A percentile compares a stretch with the other conserved stretches of the same genome.
phyloP scores from a whole-genome alignment of 2,797 vertebrate genomes.

The Peromyscus nudipes region DNA sequence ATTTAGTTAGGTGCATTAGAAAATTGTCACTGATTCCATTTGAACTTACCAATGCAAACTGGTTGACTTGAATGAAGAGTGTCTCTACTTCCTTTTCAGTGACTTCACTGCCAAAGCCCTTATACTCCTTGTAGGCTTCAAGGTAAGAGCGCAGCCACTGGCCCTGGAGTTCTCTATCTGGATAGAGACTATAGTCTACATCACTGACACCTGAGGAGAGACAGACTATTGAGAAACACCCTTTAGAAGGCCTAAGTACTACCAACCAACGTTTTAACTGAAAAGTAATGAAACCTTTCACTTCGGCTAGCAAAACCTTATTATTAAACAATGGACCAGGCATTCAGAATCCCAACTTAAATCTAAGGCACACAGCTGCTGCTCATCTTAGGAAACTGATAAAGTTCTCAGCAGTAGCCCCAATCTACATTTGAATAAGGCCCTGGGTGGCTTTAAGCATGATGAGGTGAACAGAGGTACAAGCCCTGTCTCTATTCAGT shows the following conservation, averaged over 20 bases:
- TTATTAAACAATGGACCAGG: not conserved
- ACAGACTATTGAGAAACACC: slow-evolving; percentile 30
- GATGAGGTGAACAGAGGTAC: not conserved
- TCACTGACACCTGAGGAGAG: slow-evolving; percentile 94
- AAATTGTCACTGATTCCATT: not conserved
- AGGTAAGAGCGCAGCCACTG: slow-evolving; percentile 96
- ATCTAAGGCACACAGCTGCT: not conserved
- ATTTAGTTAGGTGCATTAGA: not conserved
- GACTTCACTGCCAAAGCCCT: slow-evolving; percentile 92
- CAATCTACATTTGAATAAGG: not conserved
- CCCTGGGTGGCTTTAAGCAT: not conserved
- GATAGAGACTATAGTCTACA: slow-evolving; percentile 97
- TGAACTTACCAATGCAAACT: slow-evolving; percentile 95
- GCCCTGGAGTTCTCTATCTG: slow-evolving; percentile 92
- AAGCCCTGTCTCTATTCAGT: not conserved
- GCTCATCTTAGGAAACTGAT: not conserved
- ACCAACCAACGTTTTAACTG: not conserved
- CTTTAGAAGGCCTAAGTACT: not conserved
- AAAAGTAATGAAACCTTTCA: not conserved
- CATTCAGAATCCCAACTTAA: not conserved
- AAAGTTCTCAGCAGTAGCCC: not conserved
- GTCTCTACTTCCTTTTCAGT: slow-evolving; percentile 94
- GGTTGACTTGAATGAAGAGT: slow-evolving; percentile 97
- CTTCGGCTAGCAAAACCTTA: not conserved
- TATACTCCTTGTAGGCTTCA: slow-evolving; percentile 96